These are phyloP conservation scores for Thunnus maccoyii DNA, from an alignment of 2,113 vertebrate genomes.

Conservation along the genomic window DNA sequence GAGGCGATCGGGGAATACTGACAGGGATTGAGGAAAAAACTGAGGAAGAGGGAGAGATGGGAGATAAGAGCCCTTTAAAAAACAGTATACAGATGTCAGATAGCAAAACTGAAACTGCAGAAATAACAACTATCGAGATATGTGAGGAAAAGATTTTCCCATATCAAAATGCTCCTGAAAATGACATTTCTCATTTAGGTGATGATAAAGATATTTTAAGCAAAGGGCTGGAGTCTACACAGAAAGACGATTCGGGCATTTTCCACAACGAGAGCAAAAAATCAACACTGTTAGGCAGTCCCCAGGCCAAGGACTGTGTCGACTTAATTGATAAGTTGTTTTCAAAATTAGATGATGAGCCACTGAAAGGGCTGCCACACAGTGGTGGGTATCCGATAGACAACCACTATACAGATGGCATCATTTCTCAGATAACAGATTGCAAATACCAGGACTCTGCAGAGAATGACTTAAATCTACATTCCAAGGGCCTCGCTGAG, in stretches of 20 bases:
- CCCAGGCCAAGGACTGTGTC: conserved; percentile 68
- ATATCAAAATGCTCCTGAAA: conserved; percentile 40
- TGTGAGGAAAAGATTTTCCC: conserved; percentile 23
- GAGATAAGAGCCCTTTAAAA: conserved; percentile 59
- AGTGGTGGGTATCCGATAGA: conserved; percentile 52
- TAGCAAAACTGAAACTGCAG: conserved; percentile 20
- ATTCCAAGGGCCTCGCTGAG: conserved; percentile 58
- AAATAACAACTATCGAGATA: conserved; percentile 29
- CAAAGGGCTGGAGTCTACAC: conserved; percentile 56
- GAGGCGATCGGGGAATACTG: conserved; percentile 79
- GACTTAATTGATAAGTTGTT: conserved; percentile 81
- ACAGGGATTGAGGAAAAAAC: conserved; percentile 85
- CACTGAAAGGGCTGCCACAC: conserved; percentile 67
- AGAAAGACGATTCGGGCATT: conserved; percentile 72
- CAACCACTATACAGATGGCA: conserved; percentile 67
- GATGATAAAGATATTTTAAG: conserved; percentile 46
- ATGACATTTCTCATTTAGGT: conserved; percentile 29
- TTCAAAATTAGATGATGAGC: conserved; percentile 76
- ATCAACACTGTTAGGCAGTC: conserved; percentile 43
- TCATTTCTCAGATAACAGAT: conserved; percentile 73
- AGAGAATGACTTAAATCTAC: conserved; percentile 55
- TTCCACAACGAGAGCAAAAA: conserved; percentile 64
- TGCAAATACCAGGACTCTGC: conserved; percentile 59
- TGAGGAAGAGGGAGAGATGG: conserved; percentile 79
- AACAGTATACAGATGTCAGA: conserved; percentile 35